Conservation (phyloP, 2,888 invertebrate genomes). For the Eutolmus rufibarbis region DNA sequence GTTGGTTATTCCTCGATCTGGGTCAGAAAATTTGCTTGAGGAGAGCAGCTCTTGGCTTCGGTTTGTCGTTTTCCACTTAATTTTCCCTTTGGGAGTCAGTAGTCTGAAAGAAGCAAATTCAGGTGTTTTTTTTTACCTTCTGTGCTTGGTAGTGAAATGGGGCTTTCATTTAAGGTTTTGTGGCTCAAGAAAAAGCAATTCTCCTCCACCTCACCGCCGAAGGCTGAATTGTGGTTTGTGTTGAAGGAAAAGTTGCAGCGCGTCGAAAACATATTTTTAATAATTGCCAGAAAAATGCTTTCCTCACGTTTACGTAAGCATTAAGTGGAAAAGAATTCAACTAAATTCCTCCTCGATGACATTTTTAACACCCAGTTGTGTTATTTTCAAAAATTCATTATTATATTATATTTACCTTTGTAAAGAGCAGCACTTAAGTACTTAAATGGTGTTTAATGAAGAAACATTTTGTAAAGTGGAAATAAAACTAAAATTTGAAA, state of each 20-base stretch:
- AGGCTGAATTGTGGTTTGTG: neutral
- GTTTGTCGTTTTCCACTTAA: neutral
- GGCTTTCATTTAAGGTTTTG: neutral
- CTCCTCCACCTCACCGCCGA: neutral
- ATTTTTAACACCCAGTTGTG: neutral
- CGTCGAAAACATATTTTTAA: neutral
- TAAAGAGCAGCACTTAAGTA: neutral
- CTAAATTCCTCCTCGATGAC: neutral
- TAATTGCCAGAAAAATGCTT: neutral
- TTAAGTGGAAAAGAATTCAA: neutral
- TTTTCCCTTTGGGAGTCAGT: neutral
- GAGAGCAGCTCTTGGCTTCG: neutral
- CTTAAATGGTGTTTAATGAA: neutral
- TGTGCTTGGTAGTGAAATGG: neutral
- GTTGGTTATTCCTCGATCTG: neutral
- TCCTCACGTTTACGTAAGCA: neutral
- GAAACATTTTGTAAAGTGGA: too few relatives aligned
- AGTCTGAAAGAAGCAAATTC: neutral
- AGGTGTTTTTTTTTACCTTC: neutral
- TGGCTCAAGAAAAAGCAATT: neutral
- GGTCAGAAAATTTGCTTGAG: neutral
- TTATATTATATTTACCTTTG: too few relatives aligned
- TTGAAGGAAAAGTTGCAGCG: neutral
- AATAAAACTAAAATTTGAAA: too few relatives aligned
- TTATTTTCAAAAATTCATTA: neutral